Evolutionary conservation across 30 jellyfish, hydroid and myxozoan genomes (phyloP).

Genomic region (Sanderia malayensis): DNA sequence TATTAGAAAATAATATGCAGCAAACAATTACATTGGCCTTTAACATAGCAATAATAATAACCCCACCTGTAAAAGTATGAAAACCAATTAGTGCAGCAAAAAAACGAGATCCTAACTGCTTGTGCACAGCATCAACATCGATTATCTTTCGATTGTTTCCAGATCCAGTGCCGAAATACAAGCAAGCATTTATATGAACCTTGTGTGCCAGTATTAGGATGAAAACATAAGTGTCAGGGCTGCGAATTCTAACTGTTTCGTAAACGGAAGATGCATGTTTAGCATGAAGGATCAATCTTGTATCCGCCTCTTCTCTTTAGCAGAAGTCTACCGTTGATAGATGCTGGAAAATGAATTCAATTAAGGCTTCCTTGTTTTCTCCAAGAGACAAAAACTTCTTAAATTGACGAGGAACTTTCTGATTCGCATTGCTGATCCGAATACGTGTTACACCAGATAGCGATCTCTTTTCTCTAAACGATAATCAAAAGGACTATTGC

Average conservation of each 20-base stretch:
- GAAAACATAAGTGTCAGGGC: constrained; percentile 1
- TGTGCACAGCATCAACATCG: not conserved
- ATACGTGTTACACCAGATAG: constrained; percentile 3
- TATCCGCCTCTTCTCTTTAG: constrained; percentile 8
- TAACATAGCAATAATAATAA: not conserved
- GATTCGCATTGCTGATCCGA: constrained; percentile 6
- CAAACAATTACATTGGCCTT: constrained; percentile 1
- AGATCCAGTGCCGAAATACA: not conserved
- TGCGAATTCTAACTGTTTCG: not conserved
- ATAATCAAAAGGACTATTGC: not conserved
- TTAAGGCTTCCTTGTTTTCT: constrained; percentile 25
- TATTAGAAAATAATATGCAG: not conserved
- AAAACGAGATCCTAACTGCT: not conserved
- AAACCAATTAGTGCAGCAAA: not conserved
- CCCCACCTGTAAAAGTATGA: not conserved
- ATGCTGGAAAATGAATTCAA: constrained; percentile 4
- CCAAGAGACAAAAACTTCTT: constrained; percentile 13
- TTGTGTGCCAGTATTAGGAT: not conserved
- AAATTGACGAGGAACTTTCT: constrained; percentile 8
- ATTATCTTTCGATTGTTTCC: not conserved
- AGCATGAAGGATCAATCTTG: constrained; percentile 1
- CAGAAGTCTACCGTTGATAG: constrained; percentile 4
- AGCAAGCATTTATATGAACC: not conserved
- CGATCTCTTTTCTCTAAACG: constrained; percentile 7
- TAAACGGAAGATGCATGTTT: not conserved